Base-by-base conservation (phyloP, 2,888 invertebrate genomes). In the Heterodera filipjevi region DNA sequence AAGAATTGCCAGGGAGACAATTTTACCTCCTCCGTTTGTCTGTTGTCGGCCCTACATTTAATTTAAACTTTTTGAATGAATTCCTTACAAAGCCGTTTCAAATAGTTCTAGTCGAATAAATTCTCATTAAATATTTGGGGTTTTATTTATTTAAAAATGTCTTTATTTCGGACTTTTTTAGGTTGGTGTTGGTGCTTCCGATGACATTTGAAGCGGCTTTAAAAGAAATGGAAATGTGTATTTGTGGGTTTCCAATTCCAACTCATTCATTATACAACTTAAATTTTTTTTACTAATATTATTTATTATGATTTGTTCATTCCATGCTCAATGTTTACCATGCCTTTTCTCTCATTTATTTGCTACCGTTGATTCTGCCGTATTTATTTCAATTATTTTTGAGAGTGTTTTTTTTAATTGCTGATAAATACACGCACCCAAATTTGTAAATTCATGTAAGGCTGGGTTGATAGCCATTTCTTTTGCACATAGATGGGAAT, bases 71-170 rank as follows among this genome's bases (percentile, higher is more conserved):
- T n/a, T n/a, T n/a, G n/a, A n/a, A n/a, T n/a, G n/a, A n/a, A n/a
- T n/a, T n/a, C n/a, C n/a, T n/a, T n/a, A n/a, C n/a, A n/a, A 53
- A 53, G 53, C 53, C 53, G 59, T 59, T 59, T 59, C 59, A 59
- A n/a, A 59, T 27, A n/a, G 53, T 53, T 22, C 6, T 6, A 3
- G 22, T 22, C 14, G 53, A n/a, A n/a, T n/a, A n/a, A n/a, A n/a
- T n/a, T n/a, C n/a, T n/a, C n/a, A n/a, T n/a, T n/a, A n/a, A n/a
- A n/a, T n/a, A n/a, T n/a, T n/a, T n/a, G n/a, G n/a, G n/a, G n/a
- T n/a, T n/a, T n/a, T n/a, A n/a, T n/a, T n/a, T n/a, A n/a, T n/a
- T n/a, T n/a, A n/a, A n/a, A n/a, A n/a, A n/a, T n/a, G n/a, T n/a
- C n/a, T n/a, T 19, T 8, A 27, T 59, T 59, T 59, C 22, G 59